Base-by-base conservation (phyloP, 2,797 vertebrate genomes). In the Carapus acus region DNA sequence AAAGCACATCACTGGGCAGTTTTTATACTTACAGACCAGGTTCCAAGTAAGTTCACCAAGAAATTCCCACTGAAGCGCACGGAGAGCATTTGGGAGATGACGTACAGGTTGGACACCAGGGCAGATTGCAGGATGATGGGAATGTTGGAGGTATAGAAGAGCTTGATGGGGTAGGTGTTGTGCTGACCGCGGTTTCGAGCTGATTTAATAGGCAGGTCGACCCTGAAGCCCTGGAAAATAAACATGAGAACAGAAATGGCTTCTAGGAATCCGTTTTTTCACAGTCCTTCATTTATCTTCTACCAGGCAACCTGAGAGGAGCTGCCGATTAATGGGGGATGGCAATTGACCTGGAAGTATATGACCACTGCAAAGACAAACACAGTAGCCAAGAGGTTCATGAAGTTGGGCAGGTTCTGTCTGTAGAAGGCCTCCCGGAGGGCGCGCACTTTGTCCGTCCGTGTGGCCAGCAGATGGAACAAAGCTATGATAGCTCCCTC, bases 11-110 rank as follows among this genome's bases (percentile, higher is more conserved):
- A n/a, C n/a, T n/a, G n/a, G n/a, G n/a, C n/a, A n/a, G n/a, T n/a
- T n/a, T n/a, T n/a, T n/a, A n/a, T 67, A 94, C 96, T 96, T 85
- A 99, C 96, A 85, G 96, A 98, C 96, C 96, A 99, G n/a, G 93
- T 97, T 50, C 96, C 96, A 40, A 99, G 86, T 57, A 99, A 83
- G 85, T 96, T 98, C 71, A 98, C 94, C 49, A 99, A 74, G 60
- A 98, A 86, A 77, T 98, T 98, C 51, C 96, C 95, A 49, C 94
- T 98, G 83, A 99, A 98, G 37, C 96, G 93, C 0, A 94, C 94
- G 9, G 95, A 97, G 42, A 99, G 88, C 96, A 98, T 98, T 83
- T 99, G 95, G 52, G 96, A 98, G 84, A 99, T 99, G 51, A 99
- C 93, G 0, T 99, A 99, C 29, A 99, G 80, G 75, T 98, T 98